Evolutionary conservation across 2,888 invertebrate species (phyloP).

Genomic region (Thelaira solivaga): DNA sequence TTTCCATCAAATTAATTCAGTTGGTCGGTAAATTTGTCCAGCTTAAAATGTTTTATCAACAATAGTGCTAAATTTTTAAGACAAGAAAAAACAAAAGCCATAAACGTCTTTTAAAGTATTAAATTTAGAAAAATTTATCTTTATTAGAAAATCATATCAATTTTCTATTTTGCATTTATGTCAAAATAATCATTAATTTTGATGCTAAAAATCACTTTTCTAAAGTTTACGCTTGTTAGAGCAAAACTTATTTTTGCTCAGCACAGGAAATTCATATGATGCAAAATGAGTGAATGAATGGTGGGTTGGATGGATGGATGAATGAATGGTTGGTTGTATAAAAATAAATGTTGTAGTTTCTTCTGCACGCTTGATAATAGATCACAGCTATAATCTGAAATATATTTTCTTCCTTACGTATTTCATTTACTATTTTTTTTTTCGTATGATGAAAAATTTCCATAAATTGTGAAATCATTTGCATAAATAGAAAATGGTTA

Average conservation of each 20-base stretch:
- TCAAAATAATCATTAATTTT: background rate
- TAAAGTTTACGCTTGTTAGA: slow-evolving; percentile 32
- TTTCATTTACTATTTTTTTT: background rate
- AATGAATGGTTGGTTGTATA: background rate
- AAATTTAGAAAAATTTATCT: too few species aligned
- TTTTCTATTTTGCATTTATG: too few species aligned
- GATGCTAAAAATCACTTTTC: background rate
- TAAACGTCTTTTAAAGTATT: too few species aligned
- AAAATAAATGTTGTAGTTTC: slow-evolving; percentile 2
- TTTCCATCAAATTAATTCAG: too few species aligned
- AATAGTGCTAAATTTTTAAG: too few species aligned
- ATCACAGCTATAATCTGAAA: background rate
- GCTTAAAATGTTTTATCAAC: too few species aligned
- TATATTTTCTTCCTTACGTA: background rate
- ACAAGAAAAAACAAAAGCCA: too few species aligned
- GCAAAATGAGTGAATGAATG: background rate
- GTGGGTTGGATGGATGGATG: slow-evolving; percentile 6
- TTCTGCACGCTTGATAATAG: background rate
- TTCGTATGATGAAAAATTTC: slow-evolving; percentile 24
- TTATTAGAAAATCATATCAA: too few species aligned
- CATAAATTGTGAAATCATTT: slow-evolving; percentile 59
- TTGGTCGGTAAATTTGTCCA: too few species aligned
- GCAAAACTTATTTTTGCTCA: slow-evolving; percentile 14
- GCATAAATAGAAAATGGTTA: slow-evolving; percentile 56
- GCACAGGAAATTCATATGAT: background rate